Evolutionary conservation across 1,140 invertebrate genomes (phyloP), one percentile per base, ranked within the genome.

Genomic region (Gerris buenoi): DNA sequence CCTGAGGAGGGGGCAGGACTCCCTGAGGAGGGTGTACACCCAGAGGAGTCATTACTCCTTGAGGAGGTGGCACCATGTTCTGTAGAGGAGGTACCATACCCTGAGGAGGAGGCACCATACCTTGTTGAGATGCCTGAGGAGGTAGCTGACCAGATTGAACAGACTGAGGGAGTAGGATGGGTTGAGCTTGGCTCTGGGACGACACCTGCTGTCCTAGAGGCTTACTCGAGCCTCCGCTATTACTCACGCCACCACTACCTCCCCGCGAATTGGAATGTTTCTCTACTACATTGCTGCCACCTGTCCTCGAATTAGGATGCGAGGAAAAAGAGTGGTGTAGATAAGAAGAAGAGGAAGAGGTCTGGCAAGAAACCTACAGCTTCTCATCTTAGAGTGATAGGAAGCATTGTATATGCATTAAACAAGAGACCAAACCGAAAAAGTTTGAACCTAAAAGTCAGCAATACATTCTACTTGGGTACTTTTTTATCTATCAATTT

Each of bases 261-360:
- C 25, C 25, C 15, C 85, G 82, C 75, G 84, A 85, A 81, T 85
- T 87, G 85, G 85, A 86, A 86, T 87, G 85, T 87, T 87, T 87
- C 75, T 84, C 83, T 76, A 10, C 59, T 61, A 61, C 22, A 61
- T 18, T 46, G 33, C 33, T 46, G 18, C 86, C 85, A 46, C 33
- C 33, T 46, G 33, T 46, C 18, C 33, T 46, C 5, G 33, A 46
- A 18, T 46, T 46, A 46, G 33, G 33, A 46, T 46, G 33, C 5
- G 33, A 46, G 33, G 33, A 46, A n/a, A n/a, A n/a, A 46, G 33
- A 46, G 18, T 5, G 18, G 18, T 46, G 33, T 10, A 10, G 33
- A 10, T 10, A 10, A 46, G 5, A 46, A 46, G 33, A 46, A 46
- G 5, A 10, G 5, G 33, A 46, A n/a, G n/a, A n/a, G n/a, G n/a